Evolutionary conservation across 1,140 invertebrate genomes (phyloP).

Genomic region (Charaxes varanes): DNA sequence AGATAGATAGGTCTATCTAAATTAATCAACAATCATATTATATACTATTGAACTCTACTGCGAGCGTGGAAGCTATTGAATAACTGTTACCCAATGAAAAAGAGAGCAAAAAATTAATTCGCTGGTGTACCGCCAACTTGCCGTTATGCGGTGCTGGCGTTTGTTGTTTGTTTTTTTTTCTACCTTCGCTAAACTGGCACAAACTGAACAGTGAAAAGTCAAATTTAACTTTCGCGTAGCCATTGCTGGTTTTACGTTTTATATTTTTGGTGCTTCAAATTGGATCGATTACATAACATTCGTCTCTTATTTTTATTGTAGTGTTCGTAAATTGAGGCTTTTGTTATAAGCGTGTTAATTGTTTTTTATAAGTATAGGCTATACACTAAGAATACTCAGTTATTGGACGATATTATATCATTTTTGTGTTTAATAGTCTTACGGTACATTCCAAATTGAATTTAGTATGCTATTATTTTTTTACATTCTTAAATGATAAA

Average conservation of each 20-base stretch:
- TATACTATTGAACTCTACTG: not conserved
- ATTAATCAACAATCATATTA: constrained; percentile 2
- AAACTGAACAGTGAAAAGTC: constrained; percentile 21
- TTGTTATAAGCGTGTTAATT: too few species aligned
- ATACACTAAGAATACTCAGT: too few species aligned
- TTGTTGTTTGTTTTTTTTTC: constrained; percentile 26
- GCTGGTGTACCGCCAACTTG: constrained; percentile 17
- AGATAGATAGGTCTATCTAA: not conserved
- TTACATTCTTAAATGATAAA: too few species aligned
- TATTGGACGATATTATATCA: too few species aligned
- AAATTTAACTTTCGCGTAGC: constrained; percentile 20
- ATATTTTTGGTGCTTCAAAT: constrained; percentile 8
- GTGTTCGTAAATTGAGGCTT: too few species aligned
- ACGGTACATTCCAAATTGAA: too few species aligned
- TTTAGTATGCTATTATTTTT: too few species aligned
- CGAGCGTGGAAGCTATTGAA: constrained; percentile 17
- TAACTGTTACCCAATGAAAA: constrained; percentile 28
- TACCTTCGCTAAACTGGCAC: constrained; percentile 23
- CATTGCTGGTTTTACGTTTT: constrained; percentile 5
- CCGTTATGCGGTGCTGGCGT: constrained; percentile 19
- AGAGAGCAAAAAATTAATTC: constrained; percentile 21
- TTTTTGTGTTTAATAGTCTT: too few species aligned
- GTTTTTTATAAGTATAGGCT: too few species aligned
- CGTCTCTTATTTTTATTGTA: constrained; percentile 1
- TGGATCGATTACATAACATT: constrained; percentile 5